These are phyloP conservation scores for Mustelus asterias DNA, from an alignment of 2,113 vertebrate species.

Conservation along the genomic window DNA sequence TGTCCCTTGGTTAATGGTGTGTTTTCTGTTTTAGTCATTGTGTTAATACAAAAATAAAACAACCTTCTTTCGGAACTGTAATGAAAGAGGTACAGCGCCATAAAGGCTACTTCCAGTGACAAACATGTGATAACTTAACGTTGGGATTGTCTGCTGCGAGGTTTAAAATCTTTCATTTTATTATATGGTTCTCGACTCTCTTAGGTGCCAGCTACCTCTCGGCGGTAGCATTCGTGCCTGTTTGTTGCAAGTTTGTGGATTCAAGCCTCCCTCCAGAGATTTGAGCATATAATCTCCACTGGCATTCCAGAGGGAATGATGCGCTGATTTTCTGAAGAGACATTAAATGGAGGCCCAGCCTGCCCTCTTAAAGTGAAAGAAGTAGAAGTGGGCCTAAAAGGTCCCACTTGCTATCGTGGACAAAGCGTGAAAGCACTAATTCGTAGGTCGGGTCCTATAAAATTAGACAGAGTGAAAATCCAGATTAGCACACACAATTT, in stretches of 20 bases:
- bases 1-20: background rate
- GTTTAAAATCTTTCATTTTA: background rate
- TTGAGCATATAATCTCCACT: background rate
- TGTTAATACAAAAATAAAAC: background rate
- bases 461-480: background rate
- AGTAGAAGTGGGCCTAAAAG: background rate
- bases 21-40: background rate
- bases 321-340: background rate
- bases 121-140: background rate
- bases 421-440: background rate
- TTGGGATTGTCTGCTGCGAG: background rate
- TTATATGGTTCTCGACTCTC: background rate
- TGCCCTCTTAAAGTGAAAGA: background rate
- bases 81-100: background rate
- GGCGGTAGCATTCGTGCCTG: background rate
- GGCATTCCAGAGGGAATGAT: background rate
- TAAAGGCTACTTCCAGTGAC: background rate
- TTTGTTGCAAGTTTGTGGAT: background rate
- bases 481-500: background rate
- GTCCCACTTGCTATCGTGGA: background rate
- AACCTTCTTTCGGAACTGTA: background rate
- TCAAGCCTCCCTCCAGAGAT: background rate
- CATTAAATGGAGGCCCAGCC: background rate
- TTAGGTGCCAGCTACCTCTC: background rate
- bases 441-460: background rate